These are phyloP conservation scores for Drosophila anomalata DNA, from an alignment of 2,888 invertebrate genomes.

Conservation along the genomic window DNA sequence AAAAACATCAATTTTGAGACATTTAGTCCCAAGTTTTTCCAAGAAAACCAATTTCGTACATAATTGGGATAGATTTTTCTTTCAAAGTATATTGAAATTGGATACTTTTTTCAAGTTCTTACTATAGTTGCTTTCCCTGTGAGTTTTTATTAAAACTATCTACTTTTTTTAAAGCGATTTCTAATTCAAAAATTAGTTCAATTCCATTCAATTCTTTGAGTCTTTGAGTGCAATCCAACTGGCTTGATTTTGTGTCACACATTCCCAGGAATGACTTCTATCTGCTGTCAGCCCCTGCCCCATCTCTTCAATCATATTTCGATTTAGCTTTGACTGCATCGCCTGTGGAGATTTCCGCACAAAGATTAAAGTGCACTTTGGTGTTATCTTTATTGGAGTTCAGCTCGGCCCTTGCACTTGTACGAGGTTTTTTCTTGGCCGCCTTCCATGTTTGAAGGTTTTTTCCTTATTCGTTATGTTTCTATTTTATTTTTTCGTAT, in stretches of 20 bases:
- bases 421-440: slow-evolving; percentile 47
- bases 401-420: slow-evolving; percentile 71
- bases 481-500: slow-evolving; percentile 27
- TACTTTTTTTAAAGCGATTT: too few species aligned
- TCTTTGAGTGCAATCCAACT: slow-evolving; percentile 4
- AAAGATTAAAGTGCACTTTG: slow-evolving; percentile 80
- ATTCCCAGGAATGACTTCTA: slow-evolving; percentile 6
- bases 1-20: not conserved
- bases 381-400: slow-evolving; percentile 75
- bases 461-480: slow-evolving; percentile 6
- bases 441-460: slow-evolving; percentile 8
- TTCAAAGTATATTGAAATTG: not conserved
- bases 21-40: not conserved
- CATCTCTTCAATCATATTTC: slow-evolving; percentile 72
- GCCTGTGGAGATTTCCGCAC: slow-evolving; percentile 69
- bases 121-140: too few species aligned
- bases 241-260: slow-evolving; percentile 36
- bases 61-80: not conserved
- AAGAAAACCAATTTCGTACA: not conserved
- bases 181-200: not conserved
- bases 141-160: too few species aligned
- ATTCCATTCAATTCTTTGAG: not conserved
- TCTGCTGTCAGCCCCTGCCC: not conserved
- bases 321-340: slow-evolving; percentile 54
- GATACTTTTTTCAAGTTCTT: not conserved